Percentiles rank a stretch among this genome's conserved stretches.
Evolutionary conservation across 2,888 invertebrate genomes (phyloP).

Genomic region (Drosophila paracracens): DNA sequence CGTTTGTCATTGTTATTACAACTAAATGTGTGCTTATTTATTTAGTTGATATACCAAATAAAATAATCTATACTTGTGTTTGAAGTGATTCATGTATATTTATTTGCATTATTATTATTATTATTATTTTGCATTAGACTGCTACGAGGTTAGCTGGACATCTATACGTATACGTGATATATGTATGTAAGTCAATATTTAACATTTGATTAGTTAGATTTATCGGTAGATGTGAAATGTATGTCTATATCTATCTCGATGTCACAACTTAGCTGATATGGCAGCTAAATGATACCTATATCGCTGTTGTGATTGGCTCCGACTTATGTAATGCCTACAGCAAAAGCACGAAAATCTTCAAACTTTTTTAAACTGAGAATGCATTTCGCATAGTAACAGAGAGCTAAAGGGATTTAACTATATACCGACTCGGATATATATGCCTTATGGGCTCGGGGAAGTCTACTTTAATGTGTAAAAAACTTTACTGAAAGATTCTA

Average conservation of each 20-base stretch:
- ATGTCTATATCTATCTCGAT: background rate
- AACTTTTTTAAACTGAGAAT: background rate
- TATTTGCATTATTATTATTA: background rate
- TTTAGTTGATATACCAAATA: background rate
- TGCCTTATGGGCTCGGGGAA: background rate
- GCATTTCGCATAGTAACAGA: background rate
- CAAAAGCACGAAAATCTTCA: background rate
- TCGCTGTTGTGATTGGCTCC: background rate
- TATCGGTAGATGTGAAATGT: background rate
- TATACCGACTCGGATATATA: background rate
- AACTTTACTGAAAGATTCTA: background rate
- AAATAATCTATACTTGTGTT: background rate
- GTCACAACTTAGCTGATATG: background rate
- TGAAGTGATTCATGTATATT: background rate
- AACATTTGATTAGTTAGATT: background rate
- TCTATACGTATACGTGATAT: background rate
- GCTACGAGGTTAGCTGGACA: background rate
- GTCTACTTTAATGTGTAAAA: background rate
- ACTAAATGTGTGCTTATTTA: background rate
- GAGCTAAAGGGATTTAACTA: background rate
- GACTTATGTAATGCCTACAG: background rate
- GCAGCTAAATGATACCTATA: background rate
- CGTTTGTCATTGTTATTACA: slow-evolving; percentile 4
- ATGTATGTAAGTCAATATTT: background rate
- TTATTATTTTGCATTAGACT: background rate